Conservation (phyloP, 2,797 vertebrate genomes). For the Choloepus didactylus region DNA sequence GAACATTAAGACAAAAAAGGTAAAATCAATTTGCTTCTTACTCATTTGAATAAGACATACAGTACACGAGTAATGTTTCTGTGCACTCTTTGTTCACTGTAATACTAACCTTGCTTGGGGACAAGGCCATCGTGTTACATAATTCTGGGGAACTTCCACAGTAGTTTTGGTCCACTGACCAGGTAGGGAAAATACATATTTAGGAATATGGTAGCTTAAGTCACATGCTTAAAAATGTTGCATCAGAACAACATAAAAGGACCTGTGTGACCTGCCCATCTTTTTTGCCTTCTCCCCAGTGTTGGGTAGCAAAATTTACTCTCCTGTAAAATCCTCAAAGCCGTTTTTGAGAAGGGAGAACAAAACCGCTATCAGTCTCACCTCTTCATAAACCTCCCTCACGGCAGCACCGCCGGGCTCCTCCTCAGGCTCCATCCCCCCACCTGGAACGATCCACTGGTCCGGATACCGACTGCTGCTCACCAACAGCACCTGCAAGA, state of each 20-base stretch:
- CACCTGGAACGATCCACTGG: conserved; percentile 99
- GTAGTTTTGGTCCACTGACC: conserved; percentile 48
- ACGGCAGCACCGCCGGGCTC: conserved; percentile 97
- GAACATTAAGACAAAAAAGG: conserved; percentile 43
- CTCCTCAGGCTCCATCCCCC: conserved; percentile 99
- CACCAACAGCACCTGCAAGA: conserved; percentile 94
- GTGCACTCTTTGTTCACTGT: neutral
- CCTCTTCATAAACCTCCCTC: conserved; percentile 99
- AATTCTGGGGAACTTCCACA: neutral
- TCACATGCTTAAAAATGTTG: neutral
- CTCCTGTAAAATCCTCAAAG: neutral
- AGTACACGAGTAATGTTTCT: neutral
- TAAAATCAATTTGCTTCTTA: neutral
- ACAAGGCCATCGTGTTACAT: neutral
- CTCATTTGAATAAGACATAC: neutral
- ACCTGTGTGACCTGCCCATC: neutral
- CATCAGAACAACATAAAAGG: neutral
- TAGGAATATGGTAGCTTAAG: conserved; percentile 29
- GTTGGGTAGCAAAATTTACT: neutral
- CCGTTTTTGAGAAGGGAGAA: neutral
- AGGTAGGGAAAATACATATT: neutral
- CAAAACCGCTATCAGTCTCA: conserved; percentile 82
- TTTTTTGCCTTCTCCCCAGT: neutral
- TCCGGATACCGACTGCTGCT: conserved; percentile 99
- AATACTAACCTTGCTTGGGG: neutral